Conservation (phyloP, 2,888 invertebrate genomes). For the Anthoptus insignis region DNA sequence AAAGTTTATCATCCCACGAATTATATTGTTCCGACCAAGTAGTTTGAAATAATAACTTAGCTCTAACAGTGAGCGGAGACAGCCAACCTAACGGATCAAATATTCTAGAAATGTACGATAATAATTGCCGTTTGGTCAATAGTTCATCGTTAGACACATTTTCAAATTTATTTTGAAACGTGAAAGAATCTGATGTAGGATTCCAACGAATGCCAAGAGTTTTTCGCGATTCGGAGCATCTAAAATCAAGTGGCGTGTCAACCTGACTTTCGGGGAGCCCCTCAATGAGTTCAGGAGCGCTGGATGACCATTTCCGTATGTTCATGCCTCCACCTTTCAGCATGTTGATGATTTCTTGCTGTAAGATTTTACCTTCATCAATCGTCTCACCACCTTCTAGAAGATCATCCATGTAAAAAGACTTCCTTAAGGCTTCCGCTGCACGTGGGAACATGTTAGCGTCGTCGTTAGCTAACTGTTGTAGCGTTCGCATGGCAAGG, state of each 20-base stretch:
- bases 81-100: conserved; percentile 9
- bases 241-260: background rate
- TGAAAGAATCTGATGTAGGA: background rate
- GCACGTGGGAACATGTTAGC: conserved; percentile 21
- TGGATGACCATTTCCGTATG: background rate
- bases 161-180: background rate
- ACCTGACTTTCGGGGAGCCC: background rate
- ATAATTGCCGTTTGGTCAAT: conserved; percentile 3
- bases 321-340: background rate
- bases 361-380: background rate
- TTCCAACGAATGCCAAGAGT: conserved; percentile 22
- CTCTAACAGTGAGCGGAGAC: conserved; percentile 13
- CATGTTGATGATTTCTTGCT: background rate
- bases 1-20: too few species aligned
- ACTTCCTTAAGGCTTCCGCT: background rate
- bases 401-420: conserved; percentile 27
- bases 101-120: conserved; percentile 20
- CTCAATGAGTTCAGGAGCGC: background rate
- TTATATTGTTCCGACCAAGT: too few species aligned
- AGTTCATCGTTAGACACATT: background rate
- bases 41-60: conserved; percentile 15
- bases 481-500: conserved; percentile 48
- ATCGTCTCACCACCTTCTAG: background rate
- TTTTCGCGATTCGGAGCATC: conserved; percentile 22
- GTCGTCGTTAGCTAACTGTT: conserved; percentile 42